Percentiles rank a stretch among this genome's conserved stretches.
Evolutionary conservation across 2,797 vertebrate genomes (phyloP).

Genomic region (Carapus acus): DNA sequence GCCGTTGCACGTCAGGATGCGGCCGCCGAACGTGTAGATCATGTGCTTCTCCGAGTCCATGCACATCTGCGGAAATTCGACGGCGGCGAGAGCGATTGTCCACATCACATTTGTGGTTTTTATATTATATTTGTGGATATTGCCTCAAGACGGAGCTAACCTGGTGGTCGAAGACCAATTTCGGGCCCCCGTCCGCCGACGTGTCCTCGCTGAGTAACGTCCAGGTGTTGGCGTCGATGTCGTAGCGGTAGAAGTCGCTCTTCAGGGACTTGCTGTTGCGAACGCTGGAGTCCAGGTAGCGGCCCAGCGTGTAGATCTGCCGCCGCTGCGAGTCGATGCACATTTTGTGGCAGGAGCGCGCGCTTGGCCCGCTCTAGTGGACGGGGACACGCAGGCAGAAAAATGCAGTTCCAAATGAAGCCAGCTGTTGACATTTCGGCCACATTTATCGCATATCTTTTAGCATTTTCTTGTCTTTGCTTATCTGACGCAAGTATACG

Average conservation of each 20-base stretch:
- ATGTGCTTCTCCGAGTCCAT: conserved; percentile 99
- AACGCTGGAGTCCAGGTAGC: conserved; percentile 96
- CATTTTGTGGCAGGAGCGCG: conserved; percentile 99
- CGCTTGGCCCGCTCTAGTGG: conserved; percentile 87
- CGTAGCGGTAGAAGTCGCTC: conserved; percentile 97
- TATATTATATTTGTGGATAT: too few species aligned
- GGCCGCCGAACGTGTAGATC: conserved; percentile 97
- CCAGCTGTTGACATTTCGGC: too few species aligned
- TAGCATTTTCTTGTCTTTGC: too few species aligned
- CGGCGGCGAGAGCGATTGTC: too few species aligned
- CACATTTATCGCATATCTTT: too few species aligned
- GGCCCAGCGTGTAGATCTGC: conserved; percentile 95
- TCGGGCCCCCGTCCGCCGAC: conserved; percentile 90
- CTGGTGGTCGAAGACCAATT: conserved; percentile 98
- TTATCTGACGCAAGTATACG: too few species aligned
- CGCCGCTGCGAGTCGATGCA: conserved; percentile 96
- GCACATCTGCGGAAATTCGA: conserved; percentile 81
- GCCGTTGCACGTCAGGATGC: conserved; percentile 95
- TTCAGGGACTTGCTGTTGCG: conserved; percentile 97
- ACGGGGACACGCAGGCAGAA: too few species aligned
- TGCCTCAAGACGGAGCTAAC: conserved; percentile 63
- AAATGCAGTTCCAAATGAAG: too few species aligned
- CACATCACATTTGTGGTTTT: too few species aligned
- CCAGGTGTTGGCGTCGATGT: conserved; percentile 95
- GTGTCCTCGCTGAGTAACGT: conserved; percentile 96